phyloP scores from a whole-genome alignment of 2,797 vertebrate genomes.

The Toxotes lorentzi region DNA sequence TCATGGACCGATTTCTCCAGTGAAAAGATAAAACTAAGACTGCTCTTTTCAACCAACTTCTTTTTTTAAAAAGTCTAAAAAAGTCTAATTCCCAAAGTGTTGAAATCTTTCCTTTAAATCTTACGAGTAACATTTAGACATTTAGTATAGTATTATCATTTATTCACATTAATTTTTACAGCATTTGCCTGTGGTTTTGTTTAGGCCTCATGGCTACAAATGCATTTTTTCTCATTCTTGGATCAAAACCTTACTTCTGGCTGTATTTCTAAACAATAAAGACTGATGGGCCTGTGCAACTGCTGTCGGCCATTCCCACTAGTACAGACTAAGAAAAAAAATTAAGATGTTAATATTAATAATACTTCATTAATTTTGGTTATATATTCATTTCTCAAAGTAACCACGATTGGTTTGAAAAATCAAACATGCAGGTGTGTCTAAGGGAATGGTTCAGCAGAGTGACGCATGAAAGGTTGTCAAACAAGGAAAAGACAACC shows the following conservation, averaged over 20 bases:
- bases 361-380: neutral
- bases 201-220: neutral
- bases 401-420: neutral
- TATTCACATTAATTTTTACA: slow-evolving; percentile 6
- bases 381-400: neutral
- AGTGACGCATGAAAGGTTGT: slow-evolving; percentile 61
- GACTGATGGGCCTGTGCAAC: neutral
- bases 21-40: neutral
- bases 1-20: neutral
- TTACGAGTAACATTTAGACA: neutral
- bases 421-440: slow-evolving; percentile 49
- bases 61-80: neutral
- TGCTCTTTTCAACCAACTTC: neutral
- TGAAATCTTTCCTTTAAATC: neutral
- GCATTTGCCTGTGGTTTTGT: slow-evolving; percentile 17
- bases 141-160: slow-evolving; percentile 20
- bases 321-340: neutral
- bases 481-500: slow-evolving; percentile 68
- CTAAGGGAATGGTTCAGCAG: slow-evolving; percentile 39
- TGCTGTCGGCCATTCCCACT: neutral
- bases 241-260: slow-evolving; percentile 8
- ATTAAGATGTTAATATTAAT: neutral
- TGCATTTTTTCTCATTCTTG: neutral
- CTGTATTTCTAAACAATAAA: slow-evolving; percentile 1
- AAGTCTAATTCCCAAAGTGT: neutral